phyloP scores from a whole-genome alignment of 2,888 invertebrate genomes.

The Augochlorella aurata region DNA sequence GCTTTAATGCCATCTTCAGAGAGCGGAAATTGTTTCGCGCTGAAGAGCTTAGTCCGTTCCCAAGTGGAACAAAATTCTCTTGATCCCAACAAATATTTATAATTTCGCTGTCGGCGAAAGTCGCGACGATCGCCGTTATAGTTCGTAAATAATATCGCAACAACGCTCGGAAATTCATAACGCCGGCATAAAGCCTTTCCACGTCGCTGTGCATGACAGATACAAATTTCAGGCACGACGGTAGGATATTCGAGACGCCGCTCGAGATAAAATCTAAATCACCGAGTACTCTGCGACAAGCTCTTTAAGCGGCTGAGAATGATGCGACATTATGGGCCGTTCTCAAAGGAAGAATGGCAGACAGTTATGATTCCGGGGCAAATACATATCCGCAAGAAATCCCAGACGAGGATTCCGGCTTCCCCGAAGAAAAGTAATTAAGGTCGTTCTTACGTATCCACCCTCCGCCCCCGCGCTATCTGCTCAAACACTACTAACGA shows the following conservation, averaged over 20 bases:
- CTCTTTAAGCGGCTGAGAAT: slow-evolving; percentile 9
- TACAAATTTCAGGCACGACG: not conserved
- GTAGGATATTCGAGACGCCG: not conserved
- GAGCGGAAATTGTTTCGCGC: too few species aligned
- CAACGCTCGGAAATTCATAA: not conserved
- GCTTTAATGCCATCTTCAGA: too few species aligned
- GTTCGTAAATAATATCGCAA: not conserved
- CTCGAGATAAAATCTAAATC: slow-evolving; percentile 32
- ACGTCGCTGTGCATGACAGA: not conserved
- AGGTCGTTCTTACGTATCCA: slow-evolving; percentile 24
- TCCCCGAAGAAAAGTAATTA: slow-evolving; percentile 56
- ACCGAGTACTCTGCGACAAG: not conserved
- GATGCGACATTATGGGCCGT: slow-evolving; percentile 6
- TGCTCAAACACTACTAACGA: slow-evolving; percentile 31
- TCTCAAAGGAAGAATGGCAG: slow-evolving; percentile 16
- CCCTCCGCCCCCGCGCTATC: not conserved
- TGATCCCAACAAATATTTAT: not conserved
- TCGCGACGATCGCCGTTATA: not conserved
- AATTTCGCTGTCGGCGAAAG: not conserved
- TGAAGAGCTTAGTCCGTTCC: not conserved
- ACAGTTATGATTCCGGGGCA: slow-evolving; percentile 17
- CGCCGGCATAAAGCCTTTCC: not conserved
- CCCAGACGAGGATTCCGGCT: not conserved
- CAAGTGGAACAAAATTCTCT: not conserved
- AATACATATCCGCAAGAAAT: slow-evolving; percentile 21